These are phyloP conservation scores for Sphaerophoria taeniata DNA, from an alignment of 2,888 invertebrate genomes.

Conservation along the genomic window DNA sequence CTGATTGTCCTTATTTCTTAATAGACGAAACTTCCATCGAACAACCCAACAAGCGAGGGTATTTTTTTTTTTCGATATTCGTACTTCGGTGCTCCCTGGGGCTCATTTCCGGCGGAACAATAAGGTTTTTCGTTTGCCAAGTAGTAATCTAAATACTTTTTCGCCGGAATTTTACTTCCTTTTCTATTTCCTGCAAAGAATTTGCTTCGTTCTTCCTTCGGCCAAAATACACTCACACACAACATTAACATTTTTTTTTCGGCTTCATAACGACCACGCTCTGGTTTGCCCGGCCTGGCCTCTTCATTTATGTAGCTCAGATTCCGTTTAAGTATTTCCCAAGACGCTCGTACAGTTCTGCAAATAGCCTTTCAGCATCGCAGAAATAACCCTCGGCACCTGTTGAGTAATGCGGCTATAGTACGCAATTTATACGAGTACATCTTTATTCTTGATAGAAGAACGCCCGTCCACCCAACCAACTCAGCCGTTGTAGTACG, in stretches of 20 bases:
- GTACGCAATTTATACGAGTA: conserved; percentile 61
- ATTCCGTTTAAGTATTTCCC: conserved; percentile 66
- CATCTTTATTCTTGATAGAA: conserved; percentile 23
- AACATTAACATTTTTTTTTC: not conserved
- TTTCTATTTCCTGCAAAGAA: conserved; percentile 55
- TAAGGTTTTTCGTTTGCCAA: conserved; percentile 68
- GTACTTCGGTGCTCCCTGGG: conserved; percentile 48
- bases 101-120: conserved; percentile 73
- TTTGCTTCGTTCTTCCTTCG: conserved; percentile 7
- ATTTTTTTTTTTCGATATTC: conserved; percentile 9
- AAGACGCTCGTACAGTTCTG: conserved; percentile 59
- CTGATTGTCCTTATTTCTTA: conserved; percentile 38
- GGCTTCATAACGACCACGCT: too few relatives aligned
- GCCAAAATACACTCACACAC: not conserved
- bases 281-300: not conserved
- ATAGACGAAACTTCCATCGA: not conserved
- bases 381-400: conserved; percentile 63
- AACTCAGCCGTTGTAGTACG: too few relatives aligned
- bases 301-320: conserved; percentile 30
- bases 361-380: conserved; percentile 55
- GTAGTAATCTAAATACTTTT: conserved; percentile 69
- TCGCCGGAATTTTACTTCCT: conserved; percentile 62
- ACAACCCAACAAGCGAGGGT: not conserved
- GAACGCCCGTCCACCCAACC: not conserved
- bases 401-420: conserved; percentile 67